phyloP scores from a whole-genome alignment of 2,888 invertebrate genomes.

The Amblyteles armatorius region DNA sequence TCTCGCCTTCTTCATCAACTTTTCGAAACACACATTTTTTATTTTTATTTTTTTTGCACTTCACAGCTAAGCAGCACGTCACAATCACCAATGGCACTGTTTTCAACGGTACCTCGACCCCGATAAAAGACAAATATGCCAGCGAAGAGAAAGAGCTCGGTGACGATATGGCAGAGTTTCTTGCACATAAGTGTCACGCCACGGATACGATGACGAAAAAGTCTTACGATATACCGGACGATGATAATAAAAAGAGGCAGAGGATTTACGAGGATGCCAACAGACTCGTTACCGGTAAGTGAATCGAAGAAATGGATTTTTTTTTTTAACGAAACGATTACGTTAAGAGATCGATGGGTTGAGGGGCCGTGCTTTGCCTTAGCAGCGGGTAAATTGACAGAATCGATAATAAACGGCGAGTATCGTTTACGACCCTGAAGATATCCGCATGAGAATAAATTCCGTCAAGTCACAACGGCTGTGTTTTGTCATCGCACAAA shows the following conservation, averaged over 20 bases:
- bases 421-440: not conserved
- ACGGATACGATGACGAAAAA: conserved; percentile 82
- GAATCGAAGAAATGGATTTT: conserved; percentile 45
- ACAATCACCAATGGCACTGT: conserved; percentile 84
- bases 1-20: conserved; percentile 13
- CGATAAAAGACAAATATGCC: conserved; percentile 84
- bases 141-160: conserved; percentile 83
- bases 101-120: conserved; percentile 84
- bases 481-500: too few species aligned
- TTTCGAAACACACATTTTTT: conserved; percentile 57
- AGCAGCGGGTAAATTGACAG: conserved; percentile 54
- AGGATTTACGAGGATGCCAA: conserved; percentile 82
- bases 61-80: conserved; percentile 83
- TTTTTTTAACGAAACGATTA: conserved; percentile 7
- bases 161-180: conserved; percentile 83
- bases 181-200: conserved; percentile 81
- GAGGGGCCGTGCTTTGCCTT: conserved; percentile 81
- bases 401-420: conserved; percentile 40
- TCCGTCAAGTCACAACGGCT: too few species aligned
- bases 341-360: conserved; percentile 76
- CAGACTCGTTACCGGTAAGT: conserved; percentile 83
- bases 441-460: too few species aligned
- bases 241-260: conserved; percentile 82
- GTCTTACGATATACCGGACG: conserved; percentile 77
- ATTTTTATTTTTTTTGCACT: conserved; percentile 74